Conservation (phyloP, 2,888 invertebrate genomes). For the Augochlorella aurata region DNA sequence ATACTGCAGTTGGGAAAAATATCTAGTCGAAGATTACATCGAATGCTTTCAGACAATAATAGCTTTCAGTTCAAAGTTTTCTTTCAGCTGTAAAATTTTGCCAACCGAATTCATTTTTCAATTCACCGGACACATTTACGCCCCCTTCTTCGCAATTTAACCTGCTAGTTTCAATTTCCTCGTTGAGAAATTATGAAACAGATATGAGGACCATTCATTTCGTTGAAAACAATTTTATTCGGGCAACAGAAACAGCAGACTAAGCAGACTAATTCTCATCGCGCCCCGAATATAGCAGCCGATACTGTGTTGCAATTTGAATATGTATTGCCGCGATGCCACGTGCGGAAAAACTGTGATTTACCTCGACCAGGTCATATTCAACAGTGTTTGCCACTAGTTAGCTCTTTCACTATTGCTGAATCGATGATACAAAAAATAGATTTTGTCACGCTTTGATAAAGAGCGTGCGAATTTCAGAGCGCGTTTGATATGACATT, state of each 20-base stretch:
- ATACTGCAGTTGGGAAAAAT: too few relatives aligned
- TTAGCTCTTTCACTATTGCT: background rate
- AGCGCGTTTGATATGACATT: constrained; percentile 1
- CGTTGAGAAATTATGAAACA: background rate
- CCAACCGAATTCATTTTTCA: background rate
- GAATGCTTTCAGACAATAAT: too few relatives aligned
- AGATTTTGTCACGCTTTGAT: constrained; percentile 16
- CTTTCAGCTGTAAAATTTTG: too few relatives aligned
- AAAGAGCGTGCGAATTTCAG: constrained; percentile 15
- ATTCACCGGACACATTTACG: background rate
- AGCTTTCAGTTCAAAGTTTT: too few relatives aligned
- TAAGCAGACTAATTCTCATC: background rate
- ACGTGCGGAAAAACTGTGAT: constrained; percentile 5
- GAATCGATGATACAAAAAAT: background rate
- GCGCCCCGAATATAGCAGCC: background rate
- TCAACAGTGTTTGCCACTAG: constrained; percentile 1
- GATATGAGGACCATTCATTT: background rate
- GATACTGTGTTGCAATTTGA: background rate
- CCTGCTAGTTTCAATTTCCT: background rate
- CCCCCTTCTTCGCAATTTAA: background rate
- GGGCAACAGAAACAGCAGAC: background rate
- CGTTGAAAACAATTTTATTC: background rate
- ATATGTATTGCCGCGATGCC: constrained; percentile 1
- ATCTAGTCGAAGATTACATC: too few relatives aligned
- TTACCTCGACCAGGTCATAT: background rate